phyloP scores from a whole-genome alignment of 1,140 invertebrate genomes.

The Sweltsa coloradensis region DNA sequence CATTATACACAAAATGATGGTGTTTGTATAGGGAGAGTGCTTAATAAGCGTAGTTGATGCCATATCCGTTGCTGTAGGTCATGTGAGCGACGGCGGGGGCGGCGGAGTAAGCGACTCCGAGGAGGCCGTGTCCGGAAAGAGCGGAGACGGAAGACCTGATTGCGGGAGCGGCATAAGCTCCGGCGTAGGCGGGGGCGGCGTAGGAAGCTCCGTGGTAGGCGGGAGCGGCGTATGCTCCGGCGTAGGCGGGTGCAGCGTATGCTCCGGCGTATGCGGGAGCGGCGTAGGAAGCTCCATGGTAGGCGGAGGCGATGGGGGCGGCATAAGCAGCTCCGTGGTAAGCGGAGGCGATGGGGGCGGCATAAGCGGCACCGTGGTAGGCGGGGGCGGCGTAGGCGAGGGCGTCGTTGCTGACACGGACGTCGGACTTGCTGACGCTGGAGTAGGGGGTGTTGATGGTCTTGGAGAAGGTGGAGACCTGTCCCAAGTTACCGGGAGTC shows the following conservation, averaged over 20 bases:
- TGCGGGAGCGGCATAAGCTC: conserved; percentile 10
- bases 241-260: conserved; percentile 22
- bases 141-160: conserved; percentile 8
- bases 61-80: conserved; percentile 42
- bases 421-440: conserved; percentile 18
- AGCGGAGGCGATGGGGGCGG: conserved; percentile 18
- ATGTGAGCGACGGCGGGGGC: conserved; percentile 55
- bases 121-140: conserved; percentile 25
- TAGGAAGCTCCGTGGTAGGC: conserved; percentile 5
- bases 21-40: conserved; percentile 17
- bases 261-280: conserved; percentile 17
- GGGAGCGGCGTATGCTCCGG: conserved; percentile 19
- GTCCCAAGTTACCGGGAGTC: conserved; percentile 14
- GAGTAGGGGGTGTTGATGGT: conserved; percentile 20
- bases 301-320: conserved; percentile 14
- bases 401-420: conserved; percentile 19
- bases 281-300: conserved; percentile 16
- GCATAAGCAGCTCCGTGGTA: conserved; percentile 18
- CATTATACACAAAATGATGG: too few species aligned
- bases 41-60: conserved; percentile 41
- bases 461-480: conserved; percentile 16
- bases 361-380: conserved; percentile 14
- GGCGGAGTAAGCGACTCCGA: conserved; percentile 45
- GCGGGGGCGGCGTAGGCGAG: conserved; percentile 15
- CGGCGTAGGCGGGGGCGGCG: conserved; percentile 17